Evolutionary conservation across 1,140 invertebrate genomes (phyloP).

Genomic region (Melanaphis sacchari): DNA sequence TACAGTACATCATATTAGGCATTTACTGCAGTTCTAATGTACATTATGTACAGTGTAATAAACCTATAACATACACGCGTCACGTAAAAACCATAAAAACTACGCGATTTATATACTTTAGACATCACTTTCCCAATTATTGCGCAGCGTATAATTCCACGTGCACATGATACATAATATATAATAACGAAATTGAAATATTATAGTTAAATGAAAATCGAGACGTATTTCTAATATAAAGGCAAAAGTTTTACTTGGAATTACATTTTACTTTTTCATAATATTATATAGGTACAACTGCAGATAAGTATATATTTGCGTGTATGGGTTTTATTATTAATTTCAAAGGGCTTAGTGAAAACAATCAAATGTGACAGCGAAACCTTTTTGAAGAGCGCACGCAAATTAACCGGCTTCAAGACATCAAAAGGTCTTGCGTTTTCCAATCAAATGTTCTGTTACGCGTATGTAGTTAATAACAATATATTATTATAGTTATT

Average conservation of each 20-base stretch:
- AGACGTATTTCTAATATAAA: neutral
- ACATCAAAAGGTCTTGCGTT: neutral
- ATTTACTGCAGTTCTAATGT: too few species aligned
- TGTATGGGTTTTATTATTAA: neutral
- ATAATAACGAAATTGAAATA: neutral
- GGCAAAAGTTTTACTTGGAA: neutral
- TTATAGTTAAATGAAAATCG: neutral
- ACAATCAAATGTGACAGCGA: neutral
- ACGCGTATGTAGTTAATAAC: neutral
- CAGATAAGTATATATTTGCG: neutral
- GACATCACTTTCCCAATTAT: too few species aligned
- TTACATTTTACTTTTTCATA: neutral
- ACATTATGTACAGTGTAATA: too few species aligned
- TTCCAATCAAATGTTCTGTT: neutral
- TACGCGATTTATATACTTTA: too few species aligned
- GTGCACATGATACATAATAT: neutral
- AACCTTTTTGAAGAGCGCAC: neutral
- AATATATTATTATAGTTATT: neutral
- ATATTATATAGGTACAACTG: neutral
- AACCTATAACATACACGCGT: too few species aligned
- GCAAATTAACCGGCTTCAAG: neutral
- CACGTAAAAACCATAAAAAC: too few species aligned
- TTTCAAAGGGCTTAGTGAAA: neutral
- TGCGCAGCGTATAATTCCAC: too few species aligned
- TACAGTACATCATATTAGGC: too few species aligned